Evolutionary conservation across 2,888 invertebrate species (phyloP), one percentile per base, ranked within the genome.

Genomic region (Noctua comes): DNA sequence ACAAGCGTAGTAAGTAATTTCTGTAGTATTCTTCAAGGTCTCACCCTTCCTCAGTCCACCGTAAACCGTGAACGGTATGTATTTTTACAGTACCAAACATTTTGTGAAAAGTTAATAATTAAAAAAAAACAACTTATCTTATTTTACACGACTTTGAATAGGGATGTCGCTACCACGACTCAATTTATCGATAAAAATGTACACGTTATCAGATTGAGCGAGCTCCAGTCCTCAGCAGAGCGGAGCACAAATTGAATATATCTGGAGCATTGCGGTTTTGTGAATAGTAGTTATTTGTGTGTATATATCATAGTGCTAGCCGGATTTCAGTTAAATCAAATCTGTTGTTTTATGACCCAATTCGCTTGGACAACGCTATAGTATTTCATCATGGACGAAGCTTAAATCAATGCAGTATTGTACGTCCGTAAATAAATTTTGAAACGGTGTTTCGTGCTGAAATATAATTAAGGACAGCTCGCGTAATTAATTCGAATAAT

Each of bases 221-320:
- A 72, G 82, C 48, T 85, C 77, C 78, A 84, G 82, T 86, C 84
- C 71, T 76, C 86, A 77, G 76, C 69, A 84, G 76, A 87, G 71
- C 79, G 75, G 64, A 71, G 68, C 66, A 78, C 80, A 77, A 86
- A 88, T 86, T 82, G 80, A 88, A 88, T 86, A 80, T 77, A 89
- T 89, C 87, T 88, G 72, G 89, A 80, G 70, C 84, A 77, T 40
- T 86, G 87, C 77, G 88, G 89, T 88, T 90, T 87, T 80, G 81
- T 85, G 68, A 82, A 83, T 73, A 68, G 66, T 64, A 80, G 66
- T 66, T 77, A 24, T 78, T 24, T 66, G 40, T 77, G n/a, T 64
- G 48, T 64, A n/a, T 82, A 54, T 66, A 57, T 51, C 27, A 51
- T 48, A 64, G 65, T 31, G 36, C 65, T 36, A 48, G 21, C 57